Evolutionary conservation across 2,797 vertebrate genomes (phyloP), one percentile per base, ranked within the genome.

Genomic region (Botia kubotai): DNA sequence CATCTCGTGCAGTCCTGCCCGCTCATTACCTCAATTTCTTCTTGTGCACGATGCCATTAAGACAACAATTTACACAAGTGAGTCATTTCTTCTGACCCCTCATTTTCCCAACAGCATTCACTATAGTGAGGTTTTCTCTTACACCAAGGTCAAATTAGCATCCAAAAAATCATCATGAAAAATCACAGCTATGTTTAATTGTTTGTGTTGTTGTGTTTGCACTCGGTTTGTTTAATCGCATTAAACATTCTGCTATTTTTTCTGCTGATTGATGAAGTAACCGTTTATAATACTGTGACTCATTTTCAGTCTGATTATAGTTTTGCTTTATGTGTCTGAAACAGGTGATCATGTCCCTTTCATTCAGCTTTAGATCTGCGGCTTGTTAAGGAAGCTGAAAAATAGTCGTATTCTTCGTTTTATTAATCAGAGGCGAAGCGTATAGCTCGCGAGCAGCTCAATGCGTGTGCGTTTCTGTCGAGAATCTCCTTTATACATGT

Each of bases 401-500:
- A 82, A 76, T 70, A 66, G 72, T 73, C 77, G 66, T 83, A 78
- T 77, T 73, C 71, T 77, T 73, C 71, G 69, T 78, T 83, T 75
- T 62, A 82, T 81, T 84, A 83, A 79, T 83, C 50, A 81, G 78
- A 79, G 43, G 33, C 23, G 84, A 79, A 79, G 80, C 77, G 81
- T 81, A 87, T 83, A 80, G 53, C 75, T 79, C 19, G 58, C 39
- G 29, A 79, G 63, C 68, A 29, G 60, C 73, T 50, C 68, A 77
- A 39, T 74, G 39, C 53, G 17, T 23, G 33, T 72, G 72, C 23
- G 48, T 68, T 78, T 79, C 83, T 57, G 68, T 77, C 19, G 81
- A 68, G 79, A 81, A 72, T 79, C 81, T 70, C 11, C 36, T 76
- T 82, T 83, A 77, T 87, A 75, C 76, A 80, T 83, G 78, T 83